Base-by-base conservation (phyloP, 2,797 vertebrate genomes). In the Alcedo atthis region DNA sequence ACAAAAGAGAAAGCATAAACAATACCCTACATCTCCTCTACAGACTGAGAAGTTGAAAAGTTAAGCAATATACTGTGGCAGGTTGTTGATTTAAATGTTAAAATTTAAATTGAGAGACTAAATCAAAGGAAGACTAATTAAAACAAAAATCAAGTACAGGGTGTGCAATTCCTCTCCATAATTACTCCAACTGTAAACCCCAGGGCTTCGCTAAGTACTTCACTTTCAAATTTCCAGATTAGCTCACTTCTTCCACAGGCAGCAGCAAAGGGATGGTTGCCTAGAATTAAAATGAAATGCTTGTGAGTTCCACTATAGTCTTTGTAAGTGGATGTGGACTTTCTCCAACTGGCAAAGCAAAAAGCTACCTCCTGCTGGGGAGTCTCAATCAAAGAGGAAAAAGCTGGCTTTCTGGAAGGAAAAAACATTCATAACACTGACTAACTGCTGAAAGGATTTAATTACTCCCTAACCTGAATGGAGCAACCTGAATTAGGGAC, bases 91-190 rank as follows among this genome's bases (percentile, higher is more conserved):
- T 86, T 40, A 89, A 90, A 95, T 83, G 69, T 93, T 74, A 26
- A 69, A 59, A 91, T 95, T 88, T 91, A 90, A 97, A 96, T 89
- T 10, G 5, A 92, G 89, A 89, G 49, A 93, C 53, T 53, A 90
- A 79, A 96, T 96, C 93, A 96, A 95, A 96, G 93, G 40, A 85
- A 89, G 67, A 89, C 80, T 94, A 93, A 96, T 95, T 94, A 94
- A 96, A 96, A 85, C 71, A 32, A 70, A 91, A 94, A 95, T 81
- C 80, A 90, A 92, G 40, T 85, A 95, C 57, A 87, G 76, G 33
- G 64, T 81, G 74, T 94, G 92, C 69, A 92, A 92, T 94, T 94
- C 77, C 87, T 94, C 82, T 92, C 82, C 83, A 87, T 93, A 96
- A 97, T 95, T 95, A 93, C 71, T 82, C 46, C 70, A 94, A 73